These are phyloP conservation scores for Polypedilum pembai DNA, from an alignment of 1,140 invertebrate genomes.

Conservation along the genomic window DNA sequence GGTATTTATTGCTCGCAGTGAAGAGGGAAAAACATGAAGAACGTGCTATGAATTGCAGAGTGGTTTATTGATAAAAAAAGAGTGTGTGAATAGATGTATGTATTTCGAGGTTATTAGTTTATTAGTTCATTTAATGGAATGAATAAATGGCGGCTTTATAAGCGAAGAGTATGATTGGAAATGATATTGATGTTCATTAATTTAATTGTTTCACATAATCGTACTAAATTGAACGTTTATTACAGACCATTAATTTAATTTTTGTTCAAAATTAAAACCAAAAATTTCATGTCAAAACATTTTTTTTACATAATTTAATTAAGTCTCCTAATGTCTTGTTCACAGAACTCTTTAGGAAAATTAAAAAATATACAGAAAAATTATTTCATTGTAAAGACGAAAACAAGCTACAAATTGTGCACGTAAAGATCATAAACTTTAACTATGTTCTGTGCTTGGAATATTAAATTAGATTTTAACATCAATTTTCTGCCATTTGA, in stretches of 20 bases:
- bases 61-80: neutral
- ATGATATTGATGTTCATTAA: neutral
- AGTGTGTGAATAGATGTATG: neutral
- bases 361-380: neutral
- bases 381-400: neutral
- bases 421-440: constrained; percentile 28
- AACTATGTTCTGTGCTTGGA: neutral
- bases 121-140: neutral
- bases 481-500: constrained; percentile 17
- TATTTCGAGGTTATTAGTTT: constrained; percentile 7
- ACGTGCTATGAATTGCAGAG: neutral
- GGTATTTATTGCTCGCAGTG: constrained; percentile 20
- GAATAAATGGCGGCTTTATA: neutral
- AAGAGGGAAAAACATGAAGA: neutral
- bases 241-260: neutral
- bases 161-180: neutral
- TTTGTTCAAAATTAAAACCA: neutral
- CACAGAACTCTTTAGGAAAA: neutral
- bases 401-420: neutral
- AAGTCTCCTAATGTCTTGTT: neutral
- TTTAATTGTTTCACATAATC: neutral
- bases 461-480: constrained; percentile 24
- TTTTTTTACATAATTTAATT: neutral
- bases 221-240: neutral
- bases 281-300: neutral